These are phyloP conservation scores for Dicyrtomina minuta DNA, from an alignment of 2,888 invertebrate species.

Conservation along the genomic window DNA sequence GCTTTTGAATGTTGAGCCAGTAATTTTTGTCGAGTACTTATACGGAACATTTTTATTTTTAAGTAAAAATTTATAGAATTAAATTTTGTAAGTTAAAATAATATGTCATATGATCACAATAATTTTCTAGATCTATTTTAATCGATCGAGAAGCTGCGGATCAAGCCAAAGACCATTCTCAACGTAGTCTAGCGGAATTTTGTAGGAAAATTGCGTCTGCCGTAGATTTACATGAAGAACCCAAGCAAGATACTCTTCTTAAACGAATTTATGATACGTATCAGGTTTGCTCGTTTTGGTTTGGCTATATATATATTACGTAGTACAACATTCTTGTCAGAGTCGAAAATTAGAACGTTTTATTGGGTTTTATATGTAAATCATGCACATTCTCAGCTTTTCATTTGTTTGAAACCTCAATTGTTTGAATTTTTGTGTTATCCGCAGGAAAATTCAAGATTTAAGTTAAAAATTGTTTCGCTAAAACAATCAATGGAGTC, in stretches of 20 bases:
- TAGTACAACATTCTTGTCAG: too few species aligned
- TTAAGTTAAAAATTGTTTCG: slow-evolving; percentile 45
- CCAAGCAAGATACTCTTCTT: slow-evolving; percentile 45
- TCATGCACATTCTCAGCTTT: too few species aligned
- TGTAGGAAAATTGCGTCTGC: slow-evolving; percentile 52
- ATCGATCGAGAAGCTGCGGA: slow-evolving; percentile 52
- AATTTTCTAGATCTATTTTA: slow-evolving; percentile 45
- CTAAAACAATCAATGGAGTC: slow-evolving; percentile 51
- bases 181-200: slow-evolving; percentile 48
- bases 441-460: slow-evolving; percentile 51
- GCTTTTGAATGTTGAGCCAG: too few species aligned
- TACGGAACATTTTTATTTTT: too few species aligned
- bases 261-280: slow-evolving; percentile 52
- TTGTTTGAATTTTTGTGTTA: slow-evolving; percentile 10
- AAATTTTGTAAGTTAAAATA: background rate
- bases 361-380: too few species aligned
- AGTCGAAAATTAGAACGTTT: too few species aligned
- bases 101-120: slow-evolving; percentile 2
- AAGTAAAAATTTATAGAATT: background rate
- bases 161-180: slow-evolving; percentile 51
- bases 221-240: slow-evolving; percentile 50
- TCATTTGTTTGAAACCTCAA: too few species aligned
- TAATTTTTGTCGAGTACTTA: too few species aligned
- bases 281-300: too few species aligned
- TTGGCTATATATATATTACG: too few species aligned